These are phyloP conservation scores for Eupithecia exiguata DNA, from an alignment of 2,888 invertebrate genomes.

Conservation along the genomic window DNA sequence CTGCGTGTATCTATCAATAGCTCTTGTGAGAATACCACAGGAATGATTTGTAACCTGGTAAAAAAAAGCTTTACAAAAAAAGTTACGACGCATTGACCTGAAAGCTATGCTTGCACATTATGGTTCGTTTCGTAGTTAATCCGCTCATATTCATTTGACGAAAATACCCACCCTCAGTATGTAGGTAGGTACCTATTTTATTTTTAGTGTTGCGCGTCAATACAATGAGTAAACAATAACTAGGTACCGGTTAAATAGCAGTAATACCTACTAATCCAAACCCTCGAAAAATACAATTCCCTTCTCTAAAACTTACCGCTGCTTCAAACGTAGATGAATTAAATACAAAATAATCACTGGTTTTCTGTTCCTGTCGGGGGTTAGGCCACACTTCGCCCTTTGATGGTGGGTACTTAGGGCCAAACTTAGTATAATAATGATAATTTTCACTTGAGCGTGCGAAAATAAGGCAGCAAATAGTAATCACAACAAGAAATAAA, in stretches of 20 bases:
- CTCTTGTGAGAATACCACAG: slow-evolving; percentile 20
- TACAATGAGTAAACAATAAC: too few species aligned
- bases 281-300: neutral
- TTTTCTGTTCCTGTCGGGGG: slow-evolving; percentile 1
- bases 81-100: too few species aligned
- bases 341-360: neutral
- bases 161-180: too few species aligned
- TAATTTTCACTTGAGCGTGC: neutral
- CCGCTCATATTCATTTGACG: too few species aligned
- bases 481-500: neutral
- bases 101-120: too few species aligned
- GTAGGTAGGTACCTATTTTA: too few species aligned
- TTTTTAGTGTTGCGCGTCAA: too few species aligned
- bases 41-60: slow-evolving; percentile 18
- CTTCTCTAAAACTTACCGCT: neutral
- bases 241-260: too few species aligned
- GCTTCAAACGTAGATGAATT: neutral
- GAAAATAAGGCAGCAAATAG: too few species aligned
- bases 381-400: slow-evolving; percentile 7
- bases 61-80: neutral
- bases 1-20: slow-evolving; percentile 22
- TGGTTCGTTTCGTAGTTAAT: too few species aligned
- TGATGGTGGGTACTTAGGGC: slow-evolving; percentile 3
- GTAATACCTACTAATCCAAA: too few species aligned
- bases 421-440: neutral